These are phyloP conservation scores for Porites australiensis DNA, from an alignment of 64 coral and sea anemone species.

Conservation along the genomic window DNA sequence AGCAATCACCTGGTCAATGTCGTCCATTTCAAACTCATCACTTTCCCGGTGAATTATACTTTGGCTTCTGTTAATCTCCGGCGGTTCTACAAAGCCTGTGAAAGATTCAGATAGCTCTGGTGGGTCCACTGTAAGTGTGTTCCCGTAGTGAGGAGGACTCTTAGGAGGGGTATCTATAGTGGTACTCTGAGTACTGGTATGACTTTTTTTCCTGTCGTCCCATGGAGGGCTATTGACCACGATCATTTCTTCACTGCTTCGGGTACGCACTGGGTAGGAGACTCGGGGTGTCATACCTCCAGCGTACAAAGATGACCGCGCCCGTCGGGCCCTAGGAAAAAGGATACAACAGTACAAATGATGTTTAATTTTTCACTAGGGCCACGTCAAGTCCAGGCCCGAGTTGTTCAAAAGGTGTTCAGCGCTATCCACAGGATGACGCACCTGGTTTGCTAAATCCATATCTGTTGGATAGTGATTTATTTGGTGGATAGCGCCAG, in stretches of 20 bases:
- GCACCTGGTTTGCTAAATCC: too few relatives aligned
- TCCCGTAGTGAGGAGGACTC: conserved; percentile 87
- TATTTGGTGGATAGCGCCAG: too few relatives aligned
- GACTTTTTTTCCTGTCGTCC: conserved; percentile 86
- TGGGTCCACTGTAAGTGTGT: conserved; percentile 79
- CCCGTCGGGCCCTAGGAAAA: conserved; percentile 73
- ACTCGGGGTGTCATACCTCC: conserved; percentile 79
- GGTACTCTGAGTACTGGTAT: conserved; percentile 87
- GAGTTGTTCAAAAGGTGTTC: too few relatives aligned
- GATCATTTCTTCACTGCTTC: conserved; percentile 80
- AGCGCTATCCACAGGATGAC: too few relatives aligned
- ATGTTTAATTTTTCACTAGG: too few relatives aligned
- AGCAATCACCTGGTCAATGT: conserved; percentile 72
- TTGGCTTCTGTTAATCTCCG: background rate
- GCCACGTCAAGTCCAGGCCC: too few relatives aligned
- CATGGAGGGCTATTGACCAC: conserved; percentile 30
- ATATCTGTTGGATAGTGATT: too few relatives aligned
- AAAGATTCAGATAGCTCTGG: conserved; percentile 78
- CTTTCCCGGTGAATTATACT: conserved; percentile 41
- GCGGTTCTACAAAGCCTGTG: conserved; percentile 48
- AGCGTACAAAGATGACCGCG: conserved; percentile 91
- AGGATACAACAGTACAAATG: background rate
- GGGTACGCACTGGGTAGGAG: conserved; percentile 74
- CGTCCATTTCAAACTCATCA: conserved; percentile 76
- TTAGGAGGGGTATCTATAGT: conserved; percentile 85